These are phyloP conservation scores for Drosophila nigrodunni DNA, from an alignment of 1,140 invertebrate genomes.

Conservation along the genomic window DNA sequence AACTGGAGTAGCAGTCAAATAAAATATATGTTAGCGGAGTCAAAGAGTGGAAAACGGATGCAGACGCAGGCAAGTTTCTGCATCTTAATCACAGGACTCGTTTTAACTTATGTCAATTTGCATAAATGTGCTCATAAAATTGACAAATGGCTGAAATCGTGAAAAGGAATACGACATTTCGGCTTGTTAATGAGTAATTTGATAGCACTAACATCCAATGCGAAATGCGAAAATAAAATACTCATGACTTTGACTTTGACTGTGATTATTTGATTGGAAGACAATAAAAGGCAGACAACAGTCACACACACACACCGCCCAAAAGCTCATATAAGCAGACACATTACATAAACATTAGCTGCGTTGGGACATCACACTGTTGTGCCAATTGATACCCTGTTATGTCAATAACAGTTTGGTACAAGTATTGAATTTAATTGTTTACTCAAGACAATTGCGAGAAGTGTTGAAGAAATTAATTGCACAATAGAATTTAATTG, in stretches of 20 bases:
- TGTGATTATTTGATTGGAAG: conserved; percentile 57
- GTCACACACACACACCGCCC: background rate
- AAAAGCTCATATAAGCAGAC: conserved; percentile 2
- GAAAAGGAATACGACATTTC: conserved; percentile 24
- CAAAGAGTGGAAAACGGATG: conserved; percentile 16
- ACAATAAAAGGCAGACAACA: conserved; percentile 42
- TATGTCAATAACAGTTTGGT: background rate
- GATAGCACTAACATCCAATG: conserved; percentile 42
- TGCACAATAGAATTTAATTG: too few relatives aligned
- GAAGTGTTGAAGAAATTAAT: too few relatives aligned
- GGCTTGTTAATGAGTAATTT: conserved; percentile 49
- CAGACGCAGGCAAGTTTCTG: conserved; percentile 4
- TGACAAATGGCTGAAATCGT: conserved; percentile 43
- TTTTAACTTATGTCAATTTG: conserved; percentile 45
- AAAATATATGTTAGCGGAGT: conserved; percentile 4
- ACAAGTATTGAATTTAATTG: background rate
- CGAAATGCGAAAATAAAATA: conserved; percentile 35
- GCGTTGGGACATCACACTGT: background rate
- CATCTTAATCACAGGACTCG: background rate
- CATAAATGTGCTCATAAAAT: conserved; percentile 48
- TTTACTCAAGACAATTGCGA: background rate
- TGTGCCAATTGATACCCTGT: conserved; percentile 22
- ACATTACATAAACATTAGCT: conserved; percentile 30
- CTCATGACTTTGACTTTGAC: conserved; percentile 20
- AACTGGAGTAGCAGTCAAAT: background rate